These are phyloP conservation scores for Bos taurus DNA, from an alignment of 2,113 vertebrate species.

Conservation along the genomic window ARS-UCD2.0 NC_037337.1:53060501-53061000, in stretches of 20 bases:
- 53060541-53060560: slow-evolving; percentile 33
- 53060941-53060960: slow-evolving; percentile 39
- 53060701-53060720: slow-evolving; percentile 9
- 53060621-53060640: slow-evolving; percentile 46
- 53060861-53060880: not conserved
- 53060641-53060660: slow-evolving; percentile 44
- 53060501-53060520: not conserved
- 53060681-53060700: slow-evolving; percentile 1
- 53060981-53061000: slow-evolving; percentile 61
- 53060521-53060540: slow-evolving; percentile 48
- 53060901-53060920: not conserved
- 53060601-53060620: slow-evolving; percentile 57
- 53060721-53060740: not conserved
- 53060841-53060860: not conserved
- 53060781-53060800: not conserved
- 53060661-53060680: slow-evolving; percentile 24
- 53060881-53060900: not conserved
- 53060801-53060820: not conserved
- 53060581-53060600: slow-evolving; percentile 63
- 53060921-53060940: slow-evolving; percentile 46
- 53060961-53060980: slow-evolving; percentile 67
- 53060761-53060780: not conserved
- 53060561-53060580: slow-evolving; percentile 49
- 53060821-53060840: not conserved
- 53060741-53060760: not conserved